Evolutionary conservation across 35 echinoderm and acorn worm species (phyloP), one percentile per base, ranked within the genome.

Genomic region (Lytechinus variegatus): DNA sequence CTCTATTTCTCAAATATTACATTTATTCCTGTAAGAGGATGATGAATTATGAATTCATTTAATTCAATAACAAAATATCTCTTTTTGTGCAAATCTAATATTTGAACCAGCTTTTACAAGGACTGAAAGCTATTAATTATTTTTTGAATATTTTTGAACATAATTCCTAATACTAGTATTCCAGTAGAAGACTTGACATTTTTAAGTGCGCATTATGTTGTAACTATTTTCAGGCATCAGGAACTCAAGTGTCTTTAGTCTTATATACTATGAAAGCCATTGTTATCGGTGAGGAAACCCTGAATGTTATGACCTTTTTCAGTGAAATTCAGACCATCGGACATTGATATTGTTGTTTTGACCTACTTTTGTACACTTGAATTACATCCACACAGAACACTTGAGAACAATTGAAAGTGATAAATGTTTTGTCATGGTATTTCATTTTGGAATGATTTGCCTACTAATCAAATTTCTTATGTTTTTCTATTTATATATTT

Each of bases 291-390:
- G 2, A 79, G 66, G 66, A 27, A 79, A 79, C 6, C 4, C 66
- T 79, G 16, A 79, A 79, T n/a, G 24, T n/a, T 16, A 79, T 79
- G 66, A 79, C 66, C 66, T 79, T 79, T 79, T 79, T 24, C 3
- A 79, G 66, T 27, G 66, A n/a, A 79, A 24, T 79, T 79, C 66
- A 79, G 66, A 79, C 66, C 19, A 19, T 24, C 24, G 66, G 66
- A 19, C 66, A 79, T 79, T 79, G 66, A 79, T 79, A 79, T 79
- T 79, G 66, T 79, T 79, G 66, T 79, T n/a, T 79, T 79, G 66
- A 27, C 66, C 66, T 79, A 79, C 66, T 79, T 79, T 79, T 79
- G 24, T 79, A 24, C 66, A 79, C 66, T 79, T 79, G 66, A 79
- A 79, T 79, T 79, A 79, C 66, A 79, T 79, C 66, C 66, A 24